Conservation (phyloP, 1,140 invertebrate species). For the Phortica variegata region DNA sequence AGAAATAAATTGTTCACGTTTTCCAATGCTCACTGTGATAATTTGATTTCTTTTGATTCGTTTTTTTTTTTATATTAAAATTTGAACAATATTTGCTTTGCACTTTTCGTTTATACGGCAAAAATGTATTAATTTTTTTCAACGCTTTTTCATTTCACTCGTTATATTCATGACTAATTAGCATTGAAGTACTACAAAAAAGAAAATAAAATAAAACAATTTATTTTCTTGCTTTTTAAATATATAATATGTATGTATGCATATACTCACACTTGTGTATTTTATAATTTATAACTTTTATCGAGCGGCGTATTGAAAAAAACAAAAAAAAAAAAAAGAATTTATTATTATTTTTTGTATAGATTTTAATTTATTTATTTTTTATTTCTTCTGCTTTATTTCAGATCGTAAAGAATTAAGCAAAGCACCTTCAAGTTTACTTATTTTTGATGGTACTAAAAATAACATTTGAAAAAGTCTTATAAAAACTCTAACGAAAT, state of each 20-base stretch:
- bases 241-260: constrained; percentile 11
- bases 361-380: constrained; percentile 5
- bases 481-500: too few relatives aligned
- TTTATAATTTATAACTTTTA: constrained; percentile 22
- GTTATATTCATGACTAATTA: constrained; percentile 1
- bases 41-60: constrained; percentile 21
- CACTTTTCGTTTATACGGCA: neutral
- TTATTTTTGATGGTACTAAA: constrained; percentile 1
- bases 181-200: constrained; percentile 3
- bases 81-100: neutral
- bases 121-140: neutral
- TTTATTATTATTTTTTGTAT: neutral
- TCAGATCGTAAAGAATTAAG: constrained; percentile 6
- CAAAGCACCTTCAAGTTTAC: constrained; percentile 8
- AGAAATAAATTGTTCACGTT: too few relatives aligned
- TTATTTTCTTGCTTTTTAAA: constrained; percentile 10
- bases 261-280: neutral
- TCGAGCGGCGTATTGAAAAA: constrained; percentile 38
- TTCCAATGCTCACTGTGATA: too few relatives aligned
- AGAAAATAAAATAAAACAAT: neutral
- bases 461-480: constrained; percentile 1
- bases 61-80: constrained; percentile 1
- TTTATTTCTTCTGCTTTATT: neutral
- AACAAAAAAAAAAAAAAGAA: neutral
- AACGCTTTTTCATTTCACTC: neutral